Evolutionary conservation across 1,140 invertebrate species (phyloP).

Genomic region (Microplitis demolitor): DNA sequence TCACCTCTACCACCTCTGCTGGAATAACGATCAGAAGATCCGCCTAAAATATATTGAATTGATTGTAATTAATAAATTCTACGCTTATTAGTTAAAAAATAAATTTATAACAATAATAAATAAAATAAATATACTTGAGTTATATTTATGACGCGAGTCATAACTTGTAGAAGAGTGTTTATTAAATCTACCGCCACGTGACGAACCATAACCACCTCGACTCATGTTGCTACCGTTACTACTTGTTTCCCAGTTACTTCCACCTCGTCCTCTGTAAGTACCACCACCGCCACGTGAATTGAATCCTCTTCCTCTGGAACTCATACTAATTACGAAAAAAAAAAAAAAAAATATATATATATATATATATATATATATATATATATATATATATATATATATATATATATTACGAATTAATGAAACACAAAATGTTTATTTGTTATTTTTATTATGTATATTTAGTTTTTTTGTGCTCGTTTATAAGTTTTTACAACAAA

Average conservation of each 20-base stretch:
- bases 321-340: constrained; percentile 46
- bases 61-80: neutral
- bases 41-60: constrained; percentile 13
- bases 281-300: constrained; percentile 49
- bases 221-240: constrained; percentile 43
- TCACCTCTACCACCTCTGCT: constrained; percentile 54
- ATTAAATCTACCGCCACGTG: constrained; percentile 48
- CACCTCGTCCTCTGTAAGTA: constrained; percentile 40
- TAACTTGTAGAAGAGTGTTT: constrained; percentile 48
- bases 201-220: constrained; percentile 50
- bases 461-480: neutral
- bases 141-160: constrained; percentile 55
- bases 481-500: constrained; percentile 17
- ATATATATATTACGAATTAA: too few species aligned
- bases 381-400: too few species aligned
- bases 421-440: too few species aligned
- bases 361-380: too few species aligned
- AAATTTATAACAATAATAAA: neutral
- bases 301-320: constrained; percentile 55
- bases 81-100: neutral
- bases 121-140: constrained; percentile 43
- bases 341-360: constrained; percentile 16
- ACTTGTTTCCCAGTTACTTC: constrained; percentile 38
- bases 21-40: constrained; percentile 52
- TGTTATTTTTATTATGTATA: neutral